A percentile compares a stretch with the other conserved stretches of the same genome.
phyloP scores from a whole-genome alignment of 2,888 invertebrate species.

The Meiosimyza decipiens region DNA sequence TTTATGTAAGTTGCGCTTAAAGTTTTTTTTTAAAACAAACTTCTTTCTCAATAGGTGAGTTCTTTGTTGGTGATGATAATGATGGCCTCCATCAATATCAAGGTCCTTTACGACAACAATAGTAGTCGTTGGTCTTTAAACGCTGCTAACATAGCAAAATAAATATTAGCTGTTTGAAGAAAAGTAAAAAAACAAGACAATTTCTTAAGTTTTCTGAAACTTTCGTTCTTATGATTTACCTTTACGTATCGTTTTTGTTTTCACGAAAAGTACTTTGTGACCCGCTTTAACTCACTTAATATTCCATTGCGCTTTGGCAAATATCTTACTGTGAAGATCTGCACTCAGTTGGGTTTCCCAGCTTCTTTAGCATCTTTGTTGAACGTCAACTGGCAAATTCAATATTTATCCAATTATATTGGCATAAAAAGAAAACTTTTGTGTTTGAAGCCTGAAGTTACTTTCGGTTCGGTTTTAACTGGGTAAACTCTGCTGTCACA shows the following conservation, averaged over 20 bases:
- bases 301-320: background rate
- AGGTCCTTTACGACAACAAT: conserved; percentile 21
- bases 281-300: conserved; percentile 12
- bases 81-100: conserved; percentile 25
- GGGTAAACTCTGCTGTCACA: background rate
- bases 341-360: conserved; percentile 1
- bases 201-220: background rate
- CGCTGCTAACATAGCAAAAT: too few relatives aligned
- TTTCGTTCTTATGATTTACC: background rate
- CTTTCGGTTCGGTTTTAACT: conserved; percentile 8
- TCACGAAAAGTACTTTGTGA: background rate
- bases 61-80: background rate
- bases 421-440: conserved; percentile 20
- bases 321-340: conserved; percentile 1
- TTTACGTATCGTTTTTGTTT: background rate
- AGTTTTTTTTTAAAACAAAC: too few relatives aligned
- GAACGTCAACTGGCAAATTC: background rate
- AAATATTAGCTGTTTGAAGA: too few relatives aligned
- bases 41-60: background rate
- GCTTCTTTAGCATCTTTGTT: conserved; percentile 17
- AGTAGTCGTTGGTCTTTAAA: background rate
- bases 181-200: background rate
- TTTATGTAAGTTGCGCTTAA: too few relatives aligned
- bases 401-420: conserved; percentile 34
- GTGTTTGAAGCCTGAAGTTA: conserved; percentile 1